A percentile compares a stretch with the other conserved stretches of the same genome.
Evolutionary conservation across 1,140 invertebrate genomes (phyloP).

Genomic region (Papilio glaucus): DNA sequence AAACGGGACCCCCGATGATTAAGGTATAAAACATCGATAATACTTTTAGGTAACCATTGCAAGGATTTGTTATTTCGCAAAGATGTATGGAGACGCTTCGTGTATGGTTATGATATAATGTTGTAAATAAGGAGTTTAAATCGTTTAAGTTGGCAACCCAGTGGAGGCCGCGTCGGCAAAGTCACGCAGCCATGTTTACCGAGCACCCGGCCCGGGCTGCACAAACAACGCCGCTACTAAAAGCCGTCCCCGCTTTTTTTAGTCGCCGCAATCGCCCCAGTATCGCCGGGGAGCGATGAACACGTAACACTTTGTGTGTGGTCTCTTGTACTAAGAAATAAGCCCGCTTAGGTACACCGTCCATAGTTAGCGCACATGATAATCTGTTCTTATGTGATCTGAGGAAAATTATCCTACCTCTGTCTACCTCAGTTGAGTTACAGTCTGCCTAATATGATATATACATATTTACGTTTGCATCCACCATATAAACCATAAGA

Average conservation of each 20-base stretch:
- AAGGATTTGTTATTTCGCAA: too few species aligned
- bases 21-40: too few species aligned
- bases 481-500: too few species aligned
- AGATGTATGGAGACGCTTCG: too few species aligned
- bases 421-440: neutral
- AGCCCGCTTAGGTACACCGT: too few species aligned
- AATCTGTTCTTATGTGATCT: neutral
- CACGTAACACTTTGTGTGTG: constrained; percentile 32
- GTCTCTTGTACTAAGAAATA: constrained; percentile 19
- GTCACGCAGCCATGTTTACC: constrained; percentile 31
- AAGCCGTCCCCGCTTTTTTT: constrained; percentile 32
- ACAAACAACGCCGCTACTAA: constrained; percentile 32
- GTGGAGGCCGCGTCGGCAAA: neutral
- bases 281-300: neutral
- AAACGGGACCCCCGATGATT: too few species aligned
- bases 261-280: constrained; percentile 4
- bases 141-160: neutral
- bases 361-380: neutral
- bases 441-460: neutral
- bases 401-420: neutral
- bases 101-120: neutral
- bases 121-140: neutral
- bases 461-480: too few species aligned
- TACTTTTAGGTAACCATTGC: too few species aligned
- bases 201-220: constrained; percentile 22